Percentiles rank a stretch among this genome's conserved stretches.
phyloP scores from a whole-genome alignment of 2,888 invertebrate species.

The Conistra vaccinii region DNA sequence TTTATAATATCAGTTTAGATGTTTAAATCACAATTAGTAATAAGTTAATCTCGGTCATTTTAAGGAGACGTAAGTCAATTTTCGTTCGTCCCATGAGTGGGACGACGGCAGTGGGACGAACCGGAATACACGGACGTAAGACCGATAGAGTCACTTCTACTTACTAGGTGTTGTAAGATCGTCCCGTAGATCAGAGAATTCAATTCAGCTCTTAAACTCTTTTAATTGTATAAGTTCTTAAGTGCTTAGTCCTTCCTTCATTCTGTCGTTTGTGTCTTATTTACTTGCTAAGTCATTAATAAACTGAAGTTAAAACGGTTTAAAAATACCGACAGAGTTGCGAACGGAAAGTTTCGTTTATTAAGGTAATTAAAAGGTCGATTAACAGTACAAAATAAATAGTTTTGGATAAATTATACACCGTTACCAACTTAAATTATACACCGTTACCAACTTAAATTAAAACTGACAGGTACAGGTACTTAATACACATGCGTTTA shows the following conservation, averaged over 20 bases:
- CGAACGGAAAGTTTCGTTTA: not conserved
- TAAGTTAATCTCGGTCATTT: not conserved
- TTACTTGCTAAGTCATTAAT: slow-evolving; percentile 29
- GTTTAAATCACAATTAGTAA: no score
- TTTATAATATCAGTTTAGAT: no score
- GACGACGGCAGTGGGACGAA: no score
- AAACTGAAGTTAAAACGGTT: slow-evolving; percentile 1
- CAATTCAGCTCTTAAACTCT: slow-evolving; percentile 16
- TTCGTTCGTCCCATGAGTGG: no score
- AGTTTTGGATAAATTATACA: slow-evolving; percentile 8
- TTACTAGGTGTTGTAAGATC: not conserved
- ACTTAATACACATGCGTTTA: slow-evolving; percentile 39
- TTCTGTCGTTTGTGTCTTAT: slow-evolving; percentile 31
- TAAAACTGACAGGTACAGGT: slow-evolving; percentile 19
- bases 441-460: not conserved
- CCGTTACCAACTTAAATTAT: not conserved
- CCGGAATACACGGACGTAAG: no score
- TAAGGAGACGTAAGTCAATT: not conserved
- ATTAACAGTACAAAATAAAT: slow-evolving; percentile 1
- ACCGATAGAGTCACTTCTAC: not conserved
- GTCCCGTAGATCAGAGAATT: not conserved
- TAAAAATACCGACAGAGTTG: not conserved
- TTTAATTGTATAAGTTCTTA: slow-evolving; percentile 23
- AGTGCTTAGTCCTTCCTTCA: slow-evolving; percentile 24
- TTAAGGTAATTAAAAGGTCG: not conserved